phyloP scores from a whole-genome alignment of 2,797 vertebrate genomes.

The Cossypha caffra region DNA sequence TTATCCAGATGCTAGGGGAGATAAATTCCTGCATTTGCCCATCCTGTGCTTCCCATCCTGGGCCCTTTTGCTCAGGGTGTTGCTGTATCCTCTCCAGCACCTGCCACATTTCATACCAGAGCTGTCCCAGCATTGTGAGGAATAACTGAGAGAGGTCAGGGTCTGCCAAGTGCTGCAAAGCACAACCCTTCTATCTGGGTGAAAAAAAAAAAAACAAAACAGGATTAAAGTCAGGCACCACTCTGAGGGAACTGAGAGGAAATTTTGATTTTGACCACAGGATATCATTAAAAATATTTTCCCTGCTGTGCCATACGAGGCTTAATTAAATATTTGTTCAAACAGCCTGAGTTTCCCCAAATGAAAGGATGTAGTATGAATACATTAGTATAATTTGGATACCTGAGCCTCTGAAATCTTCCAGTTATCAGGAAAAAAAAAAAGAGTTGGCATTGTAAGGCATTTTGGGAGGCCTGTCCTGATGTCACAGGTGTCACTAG shows the following conservation, averaged over 20 bases:
- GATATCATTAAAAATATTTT: conserved; percentile 41
- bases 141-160: background rate
- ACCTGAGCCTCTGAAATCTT: background rate
- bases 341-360: background rate
- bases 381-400: background rate
- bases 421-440: background rate
- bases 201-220: no score
- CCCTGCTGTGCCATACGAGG: background rate
- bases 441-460: background rate
- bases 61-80: background rate
- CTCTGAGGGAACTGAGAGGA: background rate
- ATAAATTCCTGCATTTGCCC: background rate
- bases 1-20: background rate
- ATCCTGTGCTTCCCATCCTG: background rate
- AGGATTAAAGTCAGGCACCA: background rate
- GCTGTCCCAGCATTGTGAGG: background rate
- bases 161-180: background rate
- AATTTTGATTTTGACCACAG: background rate
- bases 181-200: background rate
- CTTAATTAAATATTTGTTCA: conserved; percentile 46
- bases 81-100: background rate
- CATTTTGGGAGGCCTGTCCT: background rate
- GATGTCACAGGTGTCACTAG: background rate
- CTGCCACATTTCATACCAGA: background rate
- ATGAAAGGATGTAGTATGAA: background rate